These are phyloP conservation scores for Mesochorus sp. DNA, from an alignment of 2,888 invertebrate genomes.

Conservation along the genomic window DNA sequence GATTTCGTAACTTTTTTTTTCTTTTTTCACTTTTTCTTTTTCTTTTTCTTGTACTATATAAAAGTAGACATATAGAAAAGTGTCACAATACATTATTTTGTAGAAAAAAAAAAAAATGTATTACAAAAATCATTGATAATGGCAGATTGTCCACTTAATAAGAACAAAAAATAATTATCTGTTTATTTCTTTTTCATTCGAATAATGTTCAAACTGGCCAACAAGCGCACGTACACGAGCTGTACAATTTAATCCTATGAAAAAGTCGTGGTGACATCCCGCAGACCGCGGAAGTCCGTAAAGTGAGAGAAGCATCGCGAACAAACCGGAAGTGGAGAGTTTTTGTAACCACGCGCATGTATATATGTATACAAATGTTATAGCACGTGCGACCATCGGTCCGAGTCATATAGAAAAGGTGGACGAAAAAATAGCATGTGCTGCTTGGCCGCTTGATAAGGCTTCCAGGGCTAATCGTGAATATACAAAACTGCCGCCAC, in stretches of 20 bases:
- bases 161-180: constrained; percentile 8
- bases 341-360: constrained; percentile 40
- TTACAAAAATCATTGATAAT: no score
- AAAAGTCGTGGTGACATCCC: constrained; percentile 17
- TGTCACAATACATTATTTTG: no score
- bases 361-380: constrained; percentile 1
- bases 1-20: background rate
- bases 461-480: constrained; percentile 64
- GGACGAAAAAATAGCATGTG: constrained; percentile 54
- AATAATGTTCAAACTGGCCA: background rate
- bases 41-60: no score
- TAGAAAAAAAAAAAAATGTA: no score
- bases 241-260: constrained; percentile 31
- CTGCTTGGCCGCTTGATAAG: constrained; percentile 53
- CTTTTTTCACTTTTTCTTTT: no score
- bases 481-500: constrained; percentile 42
- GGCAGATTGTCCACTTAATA: no score
- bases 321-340: constrained; percentile 52
- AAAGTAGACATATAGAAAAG: no score
- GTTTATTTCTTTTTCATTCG: constrained; percentile 19
- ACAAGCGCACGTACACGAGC: constrained; percentile 20
- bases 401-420: constrained; percentile 60
- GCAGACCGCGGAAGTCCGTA: constrained; percentile 64
- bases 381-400: constrained; percentile 28
- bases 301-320: constrained; percentile 60